phyloP scores from a whole-genome alignment of 2,797 vertebrate genomes.

The Tragelaphus eurycerus region DNA sequence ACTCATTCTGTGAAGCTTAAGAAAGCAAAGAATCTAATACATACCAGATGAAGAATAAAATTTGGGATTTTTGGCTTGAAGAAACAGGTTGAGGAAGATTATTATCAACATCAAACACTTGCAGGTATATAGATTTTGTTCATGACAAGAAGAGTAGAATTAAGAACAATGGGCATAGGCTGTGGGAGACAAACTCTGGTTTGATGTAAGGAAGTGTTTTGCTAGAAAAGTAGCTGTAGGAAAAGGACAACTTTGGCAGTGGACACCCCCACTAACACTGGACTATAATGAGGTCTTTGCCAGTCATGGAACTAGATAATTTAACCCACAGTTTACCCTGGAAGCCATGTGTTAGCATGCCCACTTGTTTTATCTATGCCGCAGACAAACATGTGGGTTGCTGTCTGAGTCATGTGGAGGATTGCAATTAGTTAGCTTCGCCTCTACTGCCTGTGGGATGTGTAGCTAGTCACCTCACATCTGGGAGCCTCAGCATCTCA shows the following conservation, averaged over 20 bases:
- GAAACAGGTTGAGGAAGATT: not conserved
- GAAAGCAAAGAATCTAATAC: not conserved
- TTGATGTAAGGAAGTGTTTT: not conserved
- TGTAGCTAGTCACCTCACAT: not conserved
- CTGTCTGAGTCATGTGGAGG: not conserved
- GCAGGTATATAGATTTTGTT: not conserved
- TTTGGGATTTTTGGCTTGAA: not conserved
- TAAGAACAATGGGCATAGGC: not conserved
- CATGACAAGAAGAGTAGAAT: not conserved
- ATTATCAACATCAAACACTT: not conserved
- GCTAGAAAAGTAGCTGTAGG: not conserved
- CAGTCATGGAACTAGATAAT: not conserved
- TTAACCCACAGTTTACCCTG: not conserved
- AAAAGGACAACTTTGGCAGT: not conserved
- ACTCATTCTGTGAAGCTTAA: not conserved
- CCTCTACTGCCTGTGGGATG: too few relatives aligned
- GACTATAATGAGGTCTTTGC: not conserved
- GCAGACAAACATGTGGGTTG: not conserved
- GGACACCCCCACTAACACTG: not conserved
- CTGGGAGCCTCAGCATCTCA: not conserved
- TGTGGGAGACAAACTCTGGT: not conserved
- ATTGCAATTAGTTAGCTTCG: not conserved
- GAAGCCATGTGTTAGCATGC: not conserved
- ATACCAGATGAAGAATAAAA: not conserved
- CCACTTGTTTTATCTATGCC: not conserved